Percentiles rank a stretch among this genome's conserved stretches.
phyloP scores from a whole-genome alignment of 2,113 vertebrate species.

The Laticauda laticaudata region DNA sequence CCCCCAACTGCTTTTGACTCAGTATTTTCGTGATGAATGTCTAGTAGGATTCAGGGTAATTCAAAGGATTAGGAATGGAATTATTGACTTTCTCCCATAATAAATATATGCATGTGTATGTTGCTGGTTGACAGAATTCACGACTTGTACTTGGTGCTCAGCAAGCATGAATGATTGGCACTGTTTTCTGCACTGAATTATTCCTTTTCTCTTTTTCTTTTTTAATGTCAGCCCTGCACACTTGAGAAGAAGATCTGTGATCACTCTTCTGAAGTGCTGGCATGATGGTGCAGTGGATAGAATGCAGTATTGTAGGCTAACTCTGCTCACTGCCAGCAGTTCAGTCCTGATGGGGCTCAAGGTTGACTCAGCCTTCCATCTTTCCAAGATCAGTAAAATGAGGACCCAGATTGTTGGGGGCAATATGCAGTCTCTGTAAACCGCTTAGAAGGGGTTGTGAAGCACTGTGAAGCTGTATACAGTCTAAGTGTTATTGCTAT shows the following conservation, averaged over 20 bases:
- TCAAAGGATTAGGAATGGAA: constrained; percentile 58
- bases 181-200: constrained; percentile 29
- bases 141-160: constrained; percentile 37
- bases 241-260: neutral
- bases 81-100: constrained; percentile 51
- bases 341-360: neutral
- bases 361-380: no score
- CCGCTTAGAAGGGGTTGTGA: no score
- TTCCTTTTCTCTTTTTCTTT: constrained; percentile 14
- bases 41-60: constrained; percentile 49
- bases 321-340: neutral
- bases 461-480: no score
- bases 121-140: constrained; percentile 43
- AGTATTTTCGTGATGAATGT: constrained; percentile 52
- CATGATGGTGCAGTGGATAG: neutral
- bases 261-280: neutral
- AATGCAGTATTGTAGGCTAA: neutral
- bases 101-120: neutral
- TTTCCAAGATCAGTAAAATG: no score
- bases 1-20: neutral
- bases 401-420: no score
- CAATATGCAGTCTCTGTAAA: no score
- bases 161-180: constrained; percentile 39
- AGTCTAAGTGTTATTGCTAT: neutral
- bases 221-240: neutral